phyloP scores from a whole-genome alignment of 2,797 vertebrate species.

The Pseudomugil tenellus region DNA sequence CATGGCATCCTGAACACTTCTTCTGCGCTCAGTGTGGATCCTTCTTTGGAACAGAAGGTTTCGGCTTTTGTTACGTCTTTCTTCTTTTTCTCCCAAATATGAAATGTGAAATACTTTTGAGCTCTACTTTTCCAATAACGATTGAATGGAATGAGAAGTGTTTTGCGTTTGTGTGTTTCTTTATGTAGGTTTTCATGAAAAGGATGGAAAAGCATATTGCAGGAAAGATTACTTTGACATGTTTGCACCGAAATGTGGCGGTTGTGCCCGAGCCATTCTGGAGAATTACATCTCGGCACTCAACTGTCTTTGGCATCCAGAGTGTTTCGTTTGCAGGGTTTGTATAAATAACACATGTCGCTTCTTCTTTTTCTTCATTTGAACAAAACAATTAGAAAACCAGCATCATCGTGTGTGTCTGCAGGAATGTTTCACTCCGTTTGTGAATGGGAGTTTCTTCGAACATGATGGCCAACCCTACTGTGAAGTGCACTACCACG shows the following conservation, averaged over 20 bases:
- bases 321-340: constrained; percentile 99
- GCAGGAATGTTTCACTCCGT: constrained; percentile 97
- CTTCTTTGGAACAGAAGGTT: constrained; percentile 95
- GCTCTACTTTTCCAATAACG: background rate
- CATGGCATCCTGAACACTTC: constrained; percentile 99
- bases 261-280: constrained; percentile 94
- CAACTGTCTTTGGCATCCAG: constrained; percentile 96
- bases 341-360: constrained; percentile 50
- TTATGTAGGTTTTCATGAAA: constrained; percentile 93
- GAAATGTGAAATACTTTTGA: background rate
- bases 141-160: background rate
- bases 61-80: background rate
- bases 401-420: background rate
- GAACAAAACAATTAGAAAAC: background rate
- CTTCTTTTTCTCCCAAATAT: no score
- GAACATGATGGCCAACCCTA: constrained; percentile 97
- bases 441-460: constrained; percentile 97
- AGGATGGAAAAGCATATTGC: constrained; percentile 97
- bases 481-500: constrained; percentile 98
- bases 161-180: background rate
- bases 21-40: constrained; percentile 98
- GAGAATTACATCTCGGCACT: constrained; percentile 99
- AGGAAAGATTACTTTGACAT: constrained; percentile 99
- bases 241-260: constrained; percentile 98
- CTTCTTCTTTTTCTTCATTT: background rate